Evolutionary conservation across 1,140 invertebrate species (phyloP), one percentile per base, ranked within the genome.

Genomic region (Drosophila pseudoobscura): DNA sequence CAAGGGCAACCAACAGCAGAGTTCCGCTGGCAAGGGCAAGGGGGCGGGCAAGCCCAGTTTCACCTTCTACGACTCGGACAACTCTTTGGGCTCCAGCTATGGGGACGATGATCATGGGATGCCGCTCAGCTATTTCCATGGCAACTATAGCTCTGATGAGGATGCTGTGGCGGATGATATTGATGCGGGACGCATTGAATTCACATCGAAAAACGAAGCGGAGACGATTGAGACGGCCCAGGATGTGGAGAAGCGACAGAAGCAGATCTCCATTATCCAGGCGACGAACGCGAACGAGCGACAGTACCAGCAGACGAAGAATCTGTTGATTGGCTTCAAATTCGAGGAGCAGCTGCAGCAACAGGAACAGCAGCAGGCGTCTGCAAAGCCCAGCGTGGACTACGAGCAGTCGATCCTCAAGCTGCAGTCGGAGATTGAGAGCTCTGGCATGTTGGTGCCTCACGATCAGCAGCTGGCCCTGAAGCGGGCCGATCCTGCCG

Each of bases 181-280:
- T 1, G 69, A 70, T 57, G 50, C 79, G 22, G 75, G 79, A 0
- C 93, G 94, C 45, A 97, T 97, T 75, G 94, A 96, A 63, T 97
- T 97, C 78, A 96, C 95, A 74, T 95, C 95, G 2, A 95, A 96
- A 26, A 96, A 97, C 91, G 94, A 96, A 41, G 97, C 96, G 1
- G 96, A 97, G 92, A 96, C 96, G 0, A 93, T 97, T 1, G 96
- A 97, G 94, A 80, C 87, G 54, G 41, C 92, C 71, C 70, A 91
- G 73, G 71, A 92, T 65, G 76, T 91, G 59, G 78, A 91, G 45
- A 83, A 91, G 69, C 69, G 90, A 5, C 82, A 92, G 22, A 90
- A 91, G 51, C 87, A 92, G 77, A 69, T 92, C 53, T 88, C 90
- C 43, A 90, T 92, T 3, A 91, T 92, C 9, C 91, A 91, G 63